A percentile compares a stretch with the other conserved stretches of the same genome.
Evolutionary conservation across 2,888 invertebrate species (phyloP).

Genomic region (Mesochorus sp.): DNA sequence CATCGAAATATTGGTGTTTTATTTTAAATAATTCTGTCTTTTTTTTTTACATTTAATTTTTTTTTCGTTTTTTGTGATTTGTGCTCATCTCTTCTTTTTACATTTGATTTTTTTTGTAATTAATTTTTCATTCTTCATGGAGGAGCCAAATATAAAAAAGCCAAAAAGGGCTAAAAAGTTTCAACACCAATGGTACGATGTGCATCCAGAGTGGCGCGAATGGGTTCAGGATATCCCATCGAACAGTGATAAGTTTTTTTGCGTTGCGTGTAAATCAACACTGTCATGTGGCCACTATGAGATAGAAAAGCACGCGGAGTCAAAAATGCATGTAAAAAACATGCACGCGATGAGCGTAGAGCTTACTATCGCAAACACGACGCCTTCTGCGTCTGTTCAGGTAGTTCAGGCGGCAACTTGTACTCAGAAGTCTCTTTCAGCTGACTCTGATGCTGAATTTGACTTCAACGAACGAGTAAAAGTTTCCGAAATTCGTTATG

Average conservation of each 20-base stretch:
- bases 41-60: not conserved
- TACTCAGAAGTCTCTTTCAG: slow-evolving; percentile 13
- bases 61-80: not conserved
- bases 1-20: not conserved
- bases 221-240: slow-evolving; percentile 2
- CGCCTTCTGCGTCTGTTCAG: slow-evolving; percentile 6
- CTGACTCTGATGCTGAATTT: slow-evolving; percentile 18
- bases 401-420: not conserved
- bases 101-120: not conserved
- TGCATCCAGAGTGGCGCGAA: slow-evolving; percentile 10
- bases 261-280: slow-evolving; percentile 1
- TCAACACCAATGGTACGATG: slow-evolving; percentile 15
- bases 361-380: not conserved
- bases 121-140: not conserved
- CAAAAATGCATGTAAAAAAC: not conserved
- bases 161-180: slow-evolving; percentile 18
- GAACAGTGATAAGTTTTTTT: slow-evolving; percentile 9
- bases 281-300: slow-evolving; percentile 13
- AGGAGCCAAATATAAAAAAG: not conserved
- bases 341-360: not conserved
- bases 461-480: slow-evolving; percentile 29
- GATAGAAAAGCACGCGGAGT: not conserved
- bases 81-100: not conserved
- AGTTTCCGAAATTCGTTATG: slow-evolving; percentile 32
- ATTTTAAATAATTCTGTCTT: not conserved